Evolutionary conservation across 1,140 invertebrate genomes (phyloP), one percentile per base, ranked within the genome.

Genomic region (Platorchestia sp.): DNA sequence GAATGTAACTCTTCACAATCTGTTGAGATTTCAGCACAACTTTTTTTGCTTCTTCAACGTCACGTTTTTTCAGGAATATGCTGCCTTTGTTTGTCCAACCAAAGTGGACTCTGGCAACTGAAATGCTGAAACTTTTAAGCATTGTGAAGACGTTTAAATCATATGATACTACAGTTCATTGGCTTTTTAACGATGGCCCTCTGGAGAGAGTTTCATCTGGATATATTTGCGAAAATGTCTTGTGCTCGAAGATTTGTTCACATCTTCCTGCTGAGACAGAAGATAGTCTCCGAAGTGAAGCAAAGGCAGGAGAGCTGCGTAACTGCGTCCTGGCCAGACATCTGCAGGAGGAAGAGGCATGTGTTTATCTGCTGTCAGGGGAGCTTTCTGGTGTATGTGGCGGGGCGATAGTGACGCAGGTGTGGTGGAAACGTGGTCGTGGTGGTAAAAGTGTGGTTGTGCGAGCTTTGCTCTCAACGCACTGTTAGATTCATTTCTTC

Each of bases 281-380:
- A 75, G 27, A 10, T 10, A 75, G 59, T 75, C 59, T 19, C 27
- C 1, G 59, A 22, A 19, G 14, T 36, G 59, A 36, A 75, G 14
- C 14, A 27, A 75, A 75, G 59, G 59, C 59, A 75, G 3, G 59
- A 27, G 59, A 75, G 59, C 59, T 27, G 59, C 27, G 59, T 36
- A 14, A 36, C 36, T 42, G 87, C 10, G 43, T 89, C 14, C 87
- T 42, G 87, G n/a, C 41, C 87, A 89, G 87, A 36, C 87, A 89
- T 75, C 59, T 75, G 59, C 27, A 51, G 59, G 27, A 27, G 59
- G n/a, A 27, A 3, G 27, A 75, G 41, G 87, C 87, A 27, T 44
- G n/a, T 89, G 87, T 89, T 89, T 89, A 89, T 89, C 87, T 89
- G 87, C 87, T 89, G 87, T 89, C 87, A 89, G 87, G 43, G 87